Percentiles rank a stretch among this genome's conserved stretches.
Evolutionary conservation across 37 sponge, comb jelly and placozoan genomes (phyloP).

Genomic region (Crambe crambe): DNA sequence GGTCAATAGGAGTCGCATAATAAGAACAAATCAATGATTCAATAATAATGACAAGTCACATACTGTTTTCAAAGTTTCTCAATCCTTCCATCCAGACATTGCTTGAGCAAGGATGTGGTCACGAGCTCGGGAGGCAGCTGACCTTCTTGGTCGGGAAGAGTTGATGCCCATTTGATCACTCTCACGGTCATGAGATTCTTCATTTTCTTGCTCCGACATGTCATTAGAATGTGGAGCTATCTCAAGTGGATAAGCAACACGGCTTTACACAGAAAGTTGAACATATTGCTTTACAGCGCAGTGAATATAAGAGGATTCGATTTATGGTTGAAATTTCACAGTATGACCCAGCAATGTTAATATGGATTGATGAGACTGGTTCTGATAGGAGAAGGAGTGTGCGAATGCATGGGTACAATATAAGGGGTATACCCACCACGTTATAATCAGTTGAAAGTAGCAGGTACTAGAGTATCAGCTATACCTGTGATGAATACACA

Average conservation of each 20-base stretch:
- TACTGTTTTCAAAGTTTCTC: too few relatives aligned
- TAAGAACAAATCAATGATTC: too few relatives aligned
- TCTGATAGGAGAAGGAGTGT: constrained; percentile 17
- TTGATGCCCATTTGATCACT: too few relatives aligned
- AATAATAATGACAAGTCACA: too few relatives aligned
- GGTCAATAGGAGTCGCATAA: too few relatives aligned
- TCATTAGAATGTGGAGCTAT: too few relatives aligned
- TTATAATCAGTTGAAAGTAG: neutral
- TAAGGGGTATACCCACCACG: constrained; percentile 8
- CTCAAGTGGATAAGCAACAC: neutral
- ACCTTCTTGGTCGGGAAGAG: too few relatives aligned
- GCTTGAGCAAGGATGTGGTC: too few relatives aligned
- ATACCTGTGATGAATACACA: constrained; percentile 14
- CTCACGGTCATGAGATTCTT: too few relatives aligned
- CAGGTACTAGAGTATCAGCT: constrained; percentile 1
- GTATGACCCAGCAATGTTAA: constrained; percentile 13
- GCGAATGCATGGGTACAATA: neutral
- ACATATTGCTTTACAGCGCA: neutral
- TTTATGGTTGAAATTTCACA: constrained; percentile 13
- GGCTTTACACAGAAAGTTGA: constrained; percentile 17
- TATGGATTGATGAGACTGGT: constrained; percentile 27
- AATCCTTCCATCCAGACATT: too few relatives aligned
- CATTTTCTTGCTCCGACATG: too few relatives aligned
- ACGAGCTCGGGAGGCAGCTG: too few relatives aligned
- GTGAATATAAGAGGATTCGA: neutral